Percentiles rank a stretch among this genome's conserved stretches.
These are phyloP conservation scores for Oreochromis mossambicus DNA, from an alignment of 2,797 vertebrate genomes.

Conservation along the genomic window DNA sequence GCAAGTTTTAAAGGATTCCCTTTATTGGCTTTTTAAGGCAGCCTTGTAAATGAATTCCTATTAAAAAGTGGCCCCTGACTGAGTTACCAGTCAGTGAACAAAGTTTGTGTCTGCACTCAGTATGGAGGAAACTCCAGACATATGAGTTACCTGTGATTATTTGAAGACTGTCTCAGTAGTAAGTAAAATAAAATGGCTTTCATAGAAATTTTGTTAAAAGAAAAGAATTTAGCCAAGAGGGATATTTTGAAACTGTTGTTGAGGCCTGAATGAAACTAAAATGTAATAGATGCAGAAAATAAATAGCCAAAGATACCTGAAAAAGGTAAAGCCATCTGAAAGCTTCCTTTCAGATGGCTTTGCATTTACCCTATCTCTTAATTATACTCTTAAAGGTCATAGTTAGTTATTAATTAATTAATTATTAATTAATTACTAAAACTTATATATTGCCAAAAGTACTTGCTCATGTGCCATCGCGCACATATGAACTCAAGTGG, in stretches of 20 bases:
- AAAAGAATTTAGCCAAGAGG: not conserved
- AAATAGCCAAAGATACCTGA: not conserved
- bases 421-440: not conserved
- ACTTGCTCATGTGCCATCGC: not conserved
- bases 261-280: not conserved
- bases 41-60: not conserved
- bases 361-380: not conserved
- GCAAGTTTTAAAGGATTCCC: conserved; percentile 10
- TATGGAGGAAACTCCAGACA: not conserved
- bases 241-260: not conserved
- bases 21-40: not conserved
- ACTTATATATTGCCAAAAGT: not conserved
- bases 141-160: not conserved
- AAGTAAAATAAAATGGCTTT: not conserved
- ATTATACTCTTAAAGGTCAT: not conserved
- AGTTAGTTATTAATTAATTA: not conserved
- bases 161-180: not conserved
- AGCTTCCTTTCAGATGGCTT: not conserved
- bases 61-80: not conserved
- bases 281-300: not conserved
- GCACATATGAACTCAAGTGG: not conserved
- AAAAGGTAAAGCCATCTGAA: not conserved
- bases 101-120: not conserved
- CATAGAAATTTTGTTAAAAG: not conserved
- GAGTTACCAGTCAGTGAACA: not conserved